Evolutionary conservation across 2,888 invertebrate genomes (phyloP), one percentile per base, ranked within the genome.

Genomic region (Lasioglossum zephyrum): DNA sequence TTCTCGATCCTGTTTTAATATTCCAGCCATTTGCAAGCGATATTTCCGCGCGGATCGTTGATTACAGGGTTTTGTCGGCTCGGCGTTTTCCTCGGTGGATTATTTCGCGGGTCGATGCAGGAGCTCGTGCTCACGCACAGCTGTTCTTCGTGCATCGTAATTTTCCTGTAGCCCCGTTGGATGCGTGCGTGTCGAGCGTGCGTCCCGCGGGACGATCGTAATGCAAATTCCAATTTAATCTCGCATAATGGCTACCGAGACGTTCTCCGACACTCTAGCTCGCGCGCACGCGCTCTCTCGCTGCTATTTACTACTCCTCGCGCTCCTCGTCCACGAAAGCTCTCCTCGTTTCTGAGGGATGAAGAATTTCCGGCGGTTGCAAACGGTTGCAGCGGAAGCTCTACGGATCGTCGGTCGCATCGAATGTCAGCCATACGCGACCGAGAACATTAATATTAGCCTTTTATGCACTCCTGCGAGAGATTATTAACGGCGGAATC

Each of bases 191-290:
- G 79, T 73, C 57, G 69, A 49, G 53, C 47, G 6, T 39, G 69
- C 22, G 73, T 44, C 66, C 57, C 78, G 26, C 31, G 77, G 70
- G 77, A 36, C 41, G 77, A 73, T 70, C 76, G 73, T 70, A 79
- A 81, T 60, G 81, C 69, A 85, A 81, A 85, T 85, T 77, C 63
- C 74, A 77, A 73, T 85, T 86, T 85, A 81, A 86, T 86, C 74
- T 84, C 70, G 74, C 70, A 57, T 80, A 85, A 77, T 63, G 73
- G 44, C 53, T 57, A 72, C 75, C 57, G 39, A 11, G 73, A 73
- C 41, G 18, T 11, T 36, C 36, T 36, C 66, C 66, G 66, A 18
- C 66, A 1, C 36, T 36, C 36, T 8, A 8, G 53, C 53, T 22
- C 22, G 22, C 8, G 16, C 16, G 18, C 49, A 6, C 18, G 18